Evolutionary conservation across 2,113 vertebrate genomes (phyloP).

Genomic region (Helogale parvula): DNA sequence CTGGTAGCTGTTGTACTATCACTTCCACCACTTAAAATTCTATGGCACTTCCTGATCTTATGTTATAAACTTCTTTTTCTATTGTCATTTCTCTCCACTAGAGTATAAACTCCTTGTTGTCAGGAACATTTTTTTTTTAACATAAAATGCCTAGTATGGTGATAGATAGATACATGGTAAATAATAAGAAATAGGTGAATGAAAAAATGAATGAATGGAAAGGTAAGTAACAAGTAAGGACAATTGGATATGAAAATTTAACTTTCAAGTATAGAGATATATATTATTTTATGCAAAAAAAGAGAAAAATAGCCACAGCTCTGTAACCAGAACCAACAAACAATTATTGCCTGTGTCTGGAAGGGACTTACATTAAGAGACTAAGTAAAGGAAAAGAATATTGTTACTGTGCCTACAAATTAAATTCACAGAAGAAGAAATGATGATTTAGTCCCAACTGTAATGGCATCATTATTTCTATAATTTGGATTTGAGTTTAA

Average conservation of each 20-base stretch:
- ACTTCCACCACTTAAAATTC: background rate
- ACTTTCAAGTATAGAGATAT: background rate
- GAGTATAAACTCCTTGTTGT: background rate
- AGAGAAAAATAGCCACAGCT: background rate
- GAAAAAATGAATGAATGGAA: background rate
- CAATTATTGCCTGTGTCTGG: background rate
- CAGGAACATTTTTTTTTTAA: background rate
- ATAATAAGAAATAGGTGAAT: background rate
- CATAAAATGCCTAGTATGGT: background rate
- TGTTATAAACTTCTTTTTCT: background rate
- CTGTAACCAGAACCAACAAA: background rate
- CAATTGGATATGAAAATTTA: background rate
- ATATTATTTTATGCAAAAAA: background rate
- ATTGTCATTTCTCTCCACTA: background rate
- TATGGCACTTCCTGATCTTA: background rate
- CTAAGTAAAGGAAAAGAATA: background rate
- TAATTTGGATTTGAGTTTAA: background rate
- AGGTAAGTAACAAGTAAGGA: background rate
- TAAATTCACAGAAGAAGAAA: background rate
- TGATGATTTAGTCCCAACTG: background rate
- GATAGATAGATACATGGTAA: background rate
- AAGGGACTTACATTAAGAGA: background rate
- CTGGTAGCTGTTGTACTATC: background rate
- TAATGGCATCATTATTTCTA: background rate
- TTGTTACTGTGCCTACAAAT: background rate